Percentiles rank a stretch among this genome's conserved stretches.
phyloP scores from a whole-genome alignment of 1,140 invertebrate genomes.

The Paraescarpia echinospica region DNA sequence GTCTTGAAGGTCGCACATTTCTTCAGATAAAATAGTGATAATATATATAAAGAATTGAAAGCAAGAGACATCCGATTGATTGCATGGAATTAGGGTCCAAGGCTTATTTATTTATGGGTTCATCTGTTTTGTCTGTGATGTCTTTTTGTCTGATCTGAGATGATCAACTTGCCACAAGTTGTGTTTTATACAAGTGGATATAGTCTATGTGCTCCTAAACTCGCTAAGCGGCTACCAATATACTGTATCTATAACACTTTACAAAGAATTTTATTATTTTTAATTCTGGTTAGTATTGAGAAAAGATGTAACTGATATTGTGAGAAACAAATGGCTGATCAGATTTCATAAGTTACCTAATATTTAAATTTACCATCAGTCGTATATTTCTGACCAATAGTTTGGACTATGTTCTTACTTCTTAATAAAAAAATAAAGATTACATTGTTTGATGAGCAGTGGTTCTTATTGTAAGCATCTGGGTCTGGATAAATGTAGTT shows the following conservation, averaged over 20 bases:
- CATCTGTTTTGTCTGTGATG: not conserved
- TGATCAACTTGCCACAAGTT: not conserved
- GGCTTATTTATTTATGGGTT: conserved; percentile 1
- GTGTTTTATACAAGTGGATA: not conserved
- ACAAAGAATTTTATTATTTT: too few species aligned
- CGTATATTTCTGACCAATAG: not conserved
- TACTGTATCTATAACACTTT: not conserved
- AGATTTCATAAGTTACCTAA: not conserved
- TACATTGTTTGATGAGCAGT: not conserved
- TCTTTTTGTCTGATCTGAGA: conserved; percentile 5
- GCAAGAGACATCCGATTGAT: not conserved
- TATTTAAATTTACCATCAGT: not conserved
- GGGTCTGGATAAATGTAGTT: not conserved
- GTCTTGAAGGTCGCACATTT: not conserved
- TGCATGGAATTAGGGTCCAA: not conserved
- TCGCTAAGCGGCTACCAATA: not conserved
- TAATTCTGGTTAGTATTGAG: too few species aligned
- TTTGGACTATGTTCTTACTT: not conserved
- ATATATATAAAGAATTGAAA: not conserved
- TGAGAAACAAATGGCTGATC: not conserved
- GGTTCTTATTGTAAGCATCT: not conserved
- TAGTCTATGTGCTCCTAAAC: not conserved
- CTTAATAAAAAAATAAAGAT: not conserved
- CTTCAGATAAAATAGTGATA: not conserved
- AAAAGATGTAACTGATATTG: not conserved